Base-by-base conservation (phyloP, 2,888 invertebrate genomes). In the Tigriopus californicus region DNA sequence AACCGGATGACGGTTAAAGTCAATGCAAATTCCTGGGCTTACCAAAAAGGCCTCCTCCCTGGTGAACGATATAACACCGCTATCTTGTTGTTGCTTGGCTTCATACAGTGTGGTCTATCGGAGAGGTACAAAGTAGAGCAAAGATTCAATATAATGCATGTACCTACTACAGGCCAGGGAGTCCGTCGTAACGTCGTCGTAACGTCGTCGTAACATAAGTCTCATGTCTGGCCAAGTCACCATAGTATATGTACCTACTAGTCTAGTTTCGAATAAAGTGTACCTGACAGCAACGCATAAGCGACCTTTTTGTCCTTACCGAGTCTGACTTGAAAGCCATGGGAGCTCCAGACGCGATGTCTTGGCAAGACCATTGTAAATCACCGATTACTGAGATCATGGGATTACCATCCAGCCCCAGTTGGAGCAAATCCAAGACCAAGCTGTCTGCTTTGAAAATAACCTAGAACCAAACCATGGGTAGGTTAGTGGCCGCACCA, bases 21-120 rank as follows among this genome's bases (percentile, higher is more conserved):
- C 33, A 33, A 33, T 33, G 33, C 33, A 8, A 8, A 33, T 33
- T 33, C 8, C 33, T 33, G 33, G 67, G 74, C 81, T 80, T 73
- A 89, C 89, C 80, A 90, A 78, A 75, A 88, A 88, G 10, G 92
- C 87, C 67, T 91, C 88, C 64, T 85, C 80, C 1, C 90, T 89
- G 62, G 87, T 84, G 71, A 92, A 91, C 1, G 90, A 90, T 65
- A 56, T 56, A 44, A 56, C 44, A 24, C 56, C 56, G 22, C 49
- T 22, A 20, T 49, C 12, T 49, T 49, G 20, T 22, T 49, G 15
- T 12, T 18, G 33, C 33, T 33, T 33, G 33, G 33, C 33, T 33
- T 33, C 33, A 33, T 5, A 33, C 3, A 33, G 40, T 41, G 41
- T 41, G 42, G 13, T 18, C 20, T 56, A 56, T 18, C n/a, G 24